phyloP scores from a whole-genome alignment of 2,888 invertebrate genomes.

The Cynaeus angustus region DNA sequence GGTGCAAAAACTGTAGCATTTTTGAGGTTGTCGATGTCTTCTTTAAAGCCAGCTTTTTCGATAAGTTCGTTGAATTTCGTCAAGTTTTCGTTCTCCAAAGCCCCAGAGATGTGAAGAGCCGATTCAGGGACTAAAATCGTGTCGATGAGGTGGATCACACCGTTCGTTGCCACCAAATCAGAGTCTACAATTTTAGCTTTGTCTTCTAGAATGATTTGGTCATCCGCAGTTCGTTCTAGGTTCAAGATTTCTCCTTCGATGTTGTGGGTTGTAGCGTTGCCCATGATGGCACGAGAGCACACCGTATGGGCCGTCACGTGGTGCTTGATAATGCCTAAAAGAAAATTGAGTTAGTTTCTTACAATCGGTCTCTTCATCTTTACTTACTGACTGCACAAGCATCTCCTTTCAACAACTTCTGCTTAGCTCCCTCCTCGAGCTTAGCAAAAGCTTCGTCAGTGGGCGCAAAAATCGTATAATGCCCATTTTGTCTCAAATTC shows the following conservation, averaged over 20 bases:
- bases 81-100: constrained; percentile 77
- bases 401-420: constrained; percentile 75
- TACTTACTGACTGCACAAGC: constrained; percentile 77
- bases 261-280: constrained; percentile 73
- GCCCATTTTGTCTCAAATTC: constrained; percentile 74
- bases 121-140: constrained; percentile 79
- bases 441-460: constrained; percentile 80
- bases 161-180: constrained; percentile 82
- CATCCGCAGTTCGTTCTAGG: constrained; percentile 72
- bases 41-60: constrained; percentile 74
- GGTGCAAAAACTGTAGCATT: constrained; percentile 80
- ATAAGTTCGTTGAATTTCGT: constrained; percentile 76
- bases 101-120: constrained; percentile 68
- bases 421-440: constrained; percentile 72
- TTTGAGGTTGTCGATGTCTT: constrained; percentile 74
- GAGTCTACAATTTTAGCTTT: constrained; percentile 75
- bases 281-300: constrained; percentile 77
- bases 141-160: constrained; percentile 82
- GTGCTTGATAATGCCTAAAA: constrained; percentile 77
- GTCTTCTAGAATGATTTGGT: constrained; percentile 75
- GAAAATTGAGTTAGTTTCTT: constrained; percentile 8
- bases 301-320: constrained; percentile 81
- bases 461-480: constrained; percentile 79
- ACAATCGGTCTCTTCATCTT: too few relatives aligned
- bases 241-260: constrained; percentile 72